A percentile compares a stretch with the other conserved stretches of the same genome.
These are phyloP conservation scores for Poecile montanus DNA, from an alignment of 2,797 vertebrate species.

Conservation along the genomic window DNA sequence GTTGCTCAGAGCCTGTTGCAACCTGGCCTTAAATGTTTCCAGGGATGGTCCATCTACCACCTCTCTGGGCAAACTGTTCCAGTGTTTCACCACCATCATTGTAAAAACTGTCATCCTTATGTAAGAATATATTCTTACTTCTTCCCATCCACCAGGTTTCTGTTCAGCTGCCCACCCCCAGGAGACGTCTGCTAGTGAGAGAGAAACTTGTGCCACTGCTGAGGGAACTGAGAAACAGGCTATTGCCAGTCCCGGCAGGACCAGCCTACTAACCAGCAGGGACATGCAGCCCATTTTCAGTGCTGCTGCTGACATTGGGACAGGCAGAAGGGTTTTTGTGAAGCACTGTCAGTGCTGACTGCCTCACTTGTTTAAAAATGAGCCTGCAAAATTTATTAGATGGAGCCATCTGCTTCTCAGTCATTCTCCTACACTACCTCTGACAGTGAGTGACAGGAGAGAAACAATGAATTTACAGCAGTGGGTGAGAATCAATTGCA, in stretches of 20 bases:
- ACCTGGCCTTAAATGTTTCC: not conserved
- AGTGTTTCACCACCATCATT: not conserved
- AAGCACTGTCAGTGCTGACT: not conserved
- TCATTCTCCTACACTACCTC: slow-evolving; percentile 48
- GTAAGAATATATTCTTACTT: not conserved
- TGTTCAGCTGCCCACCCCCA: not conserved
- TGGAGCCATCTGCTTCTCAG: slow-evolving; percentile 67
- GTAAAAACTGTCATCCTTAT: not conserved
- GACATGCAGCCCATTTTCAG: not conserved
- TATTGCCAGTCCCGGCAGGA: not conserved
- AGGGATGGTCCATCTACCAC: not conserved
- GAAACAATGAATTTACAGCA: slow-evolving; percentile 64
- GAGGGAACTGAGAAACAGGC: not conserved
- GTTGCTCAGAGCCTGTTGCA: not conserved
- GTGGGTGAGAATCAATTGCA: slow-evolving; percentile 30
- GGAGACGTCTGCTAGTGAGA: not conserved
- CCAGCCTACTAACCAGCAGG: not conserved
- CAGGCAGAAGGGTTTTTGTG: not conserved
- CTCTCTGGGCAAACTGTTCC: not conserved
- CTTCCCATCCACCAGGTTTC: not conserved
- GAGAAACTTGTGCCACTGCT: not conserved
- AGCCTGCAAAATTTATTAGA: slow-evolving; percentile 65
- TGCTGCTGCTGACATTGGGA: not conserved
- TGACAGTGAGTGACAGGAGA: slow-evolving; percentile 60
- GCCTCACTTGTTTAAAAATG: slow-evolving; percentile 55